Base-by-base conservation (phyloP, 1,140 invertebrate species). In the Atopsyche davidsoni region DNA sequence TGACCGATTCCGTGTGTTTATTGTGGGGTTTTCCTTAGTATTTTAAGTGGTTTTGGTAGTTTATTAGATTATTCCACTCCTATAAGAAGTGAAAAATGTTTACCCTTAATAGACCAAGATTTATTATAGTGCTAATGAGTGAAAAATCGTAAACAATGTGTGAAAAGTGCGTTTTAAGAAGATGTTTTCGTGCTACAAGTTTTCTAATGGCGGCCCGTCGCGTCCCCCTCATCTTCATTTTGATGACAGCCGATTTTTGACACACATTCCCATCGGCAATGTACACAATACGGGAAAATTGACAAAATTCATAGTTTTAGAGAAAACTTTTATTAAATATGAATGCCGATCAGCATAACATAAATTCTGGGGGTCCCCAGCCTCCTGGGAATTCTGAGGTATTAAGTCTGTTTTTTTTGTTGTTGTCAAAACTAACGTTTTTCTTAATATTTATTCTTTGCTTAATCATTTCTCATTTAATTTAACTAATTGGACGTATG, bases 161-260 rank as follows among this genome's bases (percentile, higher is more conserved):
- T 17, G 31, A 44, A 51, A 51, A 44, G 28, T n/a, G 13, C 6
- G 24, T 36, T 25, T 19, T 38, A 35, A 32, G 51, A 68, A 70
- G 66, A 73, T 73, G 70, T 73, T 73, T 64, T 73, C 70, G 70
- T 73, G 70, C 62, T 62, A 59, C 64, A 71, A 70, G 68, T 75
- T 71, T 75, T 68, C 69, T 75, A 77, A 79, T 79, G 77, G 77
- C 77, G 75, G 75, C 70, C 73, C 75, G 72, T 77, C 74, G 75
- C 75, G 75, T 77, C 75, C 77, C 76, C 75, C 75, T 69, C 74
- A 68, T 69, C 70, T 72, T 62, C 65, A 72, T 72, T 71, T 73
- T 69, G 68, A 66, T 77, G 74, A 76, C 75, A 77, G 72, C 70
- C 69, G 64, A 68, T 69, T 69, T 70, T 46, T 53, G 43, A 46